Evolutionary conservation across 1,140 invertebrate genomes (phyloP), one percentile per base, ranked within the genome.

Genomic region (Papilio polytes): DNA sequence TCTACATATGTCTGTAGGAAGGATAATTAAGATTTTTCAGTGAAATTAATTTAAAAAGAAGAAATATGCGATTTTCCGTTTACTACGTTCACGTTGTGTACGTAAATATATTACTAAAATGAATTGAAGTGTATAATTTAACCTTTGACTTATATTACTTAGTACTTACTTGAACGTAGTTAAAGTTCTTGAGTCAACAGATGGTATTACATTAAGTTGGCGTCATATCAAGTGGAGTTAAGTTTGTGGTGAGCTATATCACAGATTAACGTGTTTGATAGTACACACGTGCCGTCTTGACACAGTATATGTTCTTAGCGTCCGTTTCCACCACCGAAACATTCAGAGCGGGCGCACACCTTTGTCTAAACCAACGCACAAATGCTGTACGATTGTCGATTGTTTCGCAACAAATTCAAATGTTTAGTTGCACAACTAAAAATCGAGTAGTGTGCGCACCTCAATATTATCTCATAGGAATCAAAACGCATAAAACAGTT

Each of bases 181-280:
- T 31, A 70, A 36, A 70, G 63, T 70, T 63, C 59, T 63, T 70
- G 26, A 70, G 63, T 70, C 63, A 70, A 70, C 63, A 70, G 63
- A 70, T 70, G 63, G 63, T 70, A 70, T 31, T 70, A 70, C 63
- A 70, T 12, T 70, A 70, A 70, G 63, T 70, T 70, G 63, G 63
- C 63, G 63, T 31, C 63, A 70, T 31, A 70, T 70, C 63, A 70
- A 70, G 63, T 70, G 63, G 26, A 70, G 31, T 26, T 70, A 70
- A 70, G 63, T 70, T 66, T 66, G 56, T 63, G 12, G 26, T 59
- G 26, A 31, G 26, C 59, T 70, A 70, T 70, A 70, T 70, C 63
- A 31, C 63, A 31, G 63, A 70, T 31, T 70, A 70, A 70, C 26
- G 26, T 70, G 26, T 70, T 4, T 70, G 26, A 7, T 70, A 63